Base-by-base conservation (phyloP, 2,797 vertebrate species). In the Hippopotamyrus pictus region DNA sequence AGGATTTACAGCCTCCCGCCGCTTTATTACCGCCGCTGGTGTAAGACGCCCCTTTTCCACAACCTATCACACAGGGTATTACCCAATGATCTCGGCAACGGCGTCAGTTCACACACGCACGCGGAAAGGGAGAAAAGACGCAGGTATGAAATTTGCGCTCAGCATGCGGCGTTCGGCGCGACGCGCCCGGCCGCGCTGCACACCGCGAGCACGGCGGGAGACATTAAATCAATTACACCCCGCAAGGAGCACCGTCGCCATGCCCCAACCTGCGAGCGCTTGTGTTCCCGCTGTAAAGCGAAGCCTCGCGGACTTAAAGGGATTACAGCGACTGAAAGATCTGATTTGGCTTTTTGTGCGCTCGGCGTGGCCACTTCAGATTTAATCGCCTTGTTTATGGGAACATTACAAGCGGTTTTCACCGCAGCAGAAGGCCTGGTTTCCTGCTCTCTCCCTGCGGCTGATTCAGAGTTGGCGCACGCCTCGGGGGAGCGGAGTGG, bases 381-480 rank as follows among this genome's bases (percentile, higher is more conserved):
- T 89, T 46, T 54, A 83, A 62, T 46, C 76, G 51, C 53, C 88
- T 79, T 37, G 53, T 89, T 59, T 62, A 65, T 79, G 29, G 14
- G 50, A 88, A 82, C 22, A 88, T 53, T 50, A 85, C 83, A 85
- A 51, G 19, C 14, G 22, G 11, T 65, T 50, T 84, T 85, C 37
- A 44, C 69, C 41, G 11, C 79, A 17, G 46, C 84, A 51, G 88
- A 89, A 89, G 48, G 57, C 44, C 57, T 33, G 53, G 11, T 44
- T 62, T 89, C 54, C 54, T 85, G 53, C 29, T 82, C 17, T 82
- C 25, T 88, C 73, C 53, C 29, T 41, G 86, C 1, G 53, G 86
- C 19, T 59, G 29, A 59, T 41, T 57, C 9, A 29, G 46, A 53
- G 83, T 50, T 86, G 50, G 22, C n/a, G 83, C 48, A 22, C 2